A percentile compares a stretch with the other conserved stretches of the same genome.
These are phyloP conservation scores for Kryptolebias ocellatus DNA, from an alignment of 2,797 vertebrate genomes.

Conservation along the genomic window DNA sequence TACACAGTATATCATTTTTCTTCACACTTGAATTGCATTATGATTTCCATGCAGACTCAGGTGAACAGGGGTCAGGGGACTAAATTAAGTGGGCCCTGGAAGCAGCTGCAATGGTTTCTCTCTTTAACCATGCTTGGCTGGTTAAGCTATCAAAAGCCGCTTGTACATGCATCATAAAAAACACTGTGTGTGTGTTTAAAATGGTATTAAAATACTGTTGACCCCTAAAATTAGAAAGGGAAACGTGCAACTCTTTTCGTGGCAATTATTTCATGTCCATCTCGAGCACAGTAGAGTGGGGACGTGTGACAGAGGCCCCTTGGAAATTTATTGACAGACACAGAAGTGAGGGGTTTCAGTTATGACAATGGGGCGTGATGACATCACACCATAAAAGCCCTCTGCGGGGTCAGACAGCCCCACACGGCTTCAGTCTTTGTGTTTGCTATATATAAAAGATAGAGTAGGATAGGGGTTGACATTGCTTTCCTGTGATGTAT, in stretches of 20 bases:
- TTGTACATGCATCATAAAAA: constrained; percentile 97
- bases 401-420: constrained; percentile 67
- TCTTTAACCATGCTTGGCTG: constrained; percentile 99
- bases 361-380: constrained; percentile 82
- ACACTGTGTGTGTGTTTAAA: constrained; percentile 92
- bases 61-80: constrained; percentile 96
- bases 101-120: constrained; percentile 94
- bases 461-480: constrained; percentile 71
- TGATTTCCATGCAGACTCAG: constrained; percentile 98
- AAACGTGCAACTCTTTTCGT: constrained; percentile 89
- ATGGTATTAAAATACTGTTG: constrained; percentile 93
- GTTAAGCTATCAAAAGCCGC: constrained; percentile 97
- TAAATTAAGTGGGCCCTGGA: constrained; percentile 96
- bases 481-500: constrained; percentile 76
- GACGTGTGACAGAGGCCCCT: constrained; percentile 70
- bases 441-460: constrained; percentile 74
- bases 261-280: constrained; percentile 87
- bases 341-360: constrained; percentile 77
- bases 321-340: constrained; percentile 82
- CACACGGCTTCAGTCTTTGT: constrained; percentile 56
- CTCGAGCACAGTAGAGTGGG: constrained; percentile 75
- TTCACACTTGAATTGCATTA: constrained; percentile 98
- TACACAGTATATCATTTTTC: constrained; percentile 98
- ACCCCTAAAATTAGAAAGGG: constrained; percentile 94
- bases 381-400: constrained; percentile 79